Evolutionary conservation across 2,888 invertebrate genomes (phyloP), one percentile per base, ranked within the genome.

Genomic region (Physocephala rufipes): DNA sequence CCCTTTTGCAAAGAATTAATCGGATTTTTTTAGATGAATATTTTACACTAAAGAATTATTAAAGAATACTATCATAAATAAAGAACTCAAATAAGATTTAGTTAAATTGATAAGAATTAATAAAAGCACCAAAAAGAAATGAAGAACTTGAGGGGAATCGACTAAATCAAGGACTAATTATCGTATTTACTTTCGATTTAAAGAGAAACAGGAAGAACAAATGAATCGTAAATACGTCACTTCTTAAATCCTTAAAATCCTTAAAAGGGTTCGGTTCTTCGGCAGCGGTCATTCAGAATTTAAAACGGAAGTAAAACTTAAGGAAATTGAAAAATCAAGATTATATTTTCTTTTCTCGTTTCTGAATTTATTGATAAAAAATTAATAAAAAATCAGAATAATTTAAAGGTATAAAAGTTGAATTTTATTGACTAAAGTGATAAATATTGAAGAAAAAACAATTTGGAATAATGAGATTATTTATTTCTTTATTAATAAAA

Each of bases 41-140:
- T n/a, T n/a, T n/a, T n/a, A n/a, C n/a, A n/a, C n/a, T n/a, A n/a
- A n/a, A n/a, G n/a, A n/a, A n/a, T n/a, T n/a, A n/a, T n/a, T n/a
- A n/a, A n/a, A n/a, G n/a, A n/a, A n/a, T n/a, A n/a, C n/a, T 36
- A 36, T 36, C 9, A 36, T 36, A 36, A 36, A 49, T 13, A 4
- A 49, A 12, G 12, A 19, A 58, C 28, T 58, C 58, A 28, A 58
- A 28, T 9, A 16, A 58, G 58, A 58, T 58, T 58, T 58, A 12
- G 21, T 12, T 2, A 24, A 26, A 28, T 12, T 58, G 58, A 58
- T 58, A 58, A 58, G 58, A 13, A 15, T 15, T 4, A 24, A 1
- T 5, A 26, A 16, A 58, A 28, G 58, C 58, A 58, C 12, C 58
- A 58, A 53, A 3, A 24, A 28, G 9, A 58, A 55, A n/a, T 15